These are phyloP conservation scores for Rhinopithecus roxellana DNA, from an alignment of 2,113 vertebrate species.

Conservation along the genomic window DNA sequence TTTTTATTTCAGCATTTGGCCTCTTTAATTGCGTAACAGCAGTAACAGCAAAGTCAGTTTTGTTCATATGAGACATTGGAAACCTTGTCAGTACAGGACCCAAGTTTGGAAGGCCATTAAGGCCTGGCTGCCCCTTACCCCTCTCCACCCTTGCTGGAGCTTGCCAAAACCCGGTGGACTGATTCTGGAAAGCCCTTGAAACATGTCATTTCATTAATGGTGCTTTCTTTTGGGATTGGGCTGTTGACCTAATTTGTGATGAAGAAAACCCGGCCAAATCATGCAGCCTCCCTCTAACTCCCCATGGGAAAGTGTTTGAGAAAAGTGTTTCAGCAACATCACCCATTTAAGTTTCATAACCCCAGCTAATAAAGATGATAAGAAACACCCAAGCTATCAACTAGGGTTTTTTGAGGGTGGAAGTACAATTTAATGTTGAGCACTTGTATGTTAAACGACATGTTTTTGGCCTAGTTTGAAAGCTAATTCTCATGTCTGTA, in stretches of 20 bases:
- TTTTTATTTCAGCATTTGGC: background rate
- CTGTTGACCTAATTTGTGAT: conserved; percentile 69
- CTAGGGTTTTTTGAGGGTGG: conserved; percentile 17
- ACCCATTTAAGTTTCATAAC: conserved; percentile 4
- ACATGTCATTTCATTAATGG: conserved; percentile 21
- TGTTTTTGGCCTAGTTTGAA: conserved; percentile 56
- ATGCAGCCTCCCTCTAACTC: too few relatives aligned
- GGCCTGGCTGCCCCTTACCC: background rate
- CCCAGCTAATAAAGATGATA: conserved; percentile 56
- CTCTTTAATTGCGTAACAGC: background rate
- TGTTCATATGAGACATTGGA: background rate
- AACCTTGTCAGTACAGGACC: background rate
- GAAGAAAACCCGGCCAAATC: conserved; percentile 21
- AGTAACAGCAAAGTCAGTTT: background rate
- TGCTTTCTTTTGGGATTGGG: conserved; percentile 47
- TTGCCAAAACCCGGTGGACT: conserved; percentile 28
- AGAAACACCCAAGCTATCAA: conserved; percentile 53
- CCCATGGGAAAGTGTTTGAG: background rate
- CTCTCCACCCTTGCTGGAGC: background rate
- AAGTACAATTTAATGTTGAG: conserved; percentile 39
- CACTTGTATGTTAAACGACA: conserved; percentile 36
- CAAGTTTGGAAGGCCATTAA: background rate
- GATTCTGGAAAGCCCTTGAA: conserved; percentile 54
- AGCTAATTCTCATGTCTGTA: conserved; percentile 53
- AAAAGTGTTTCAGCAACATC: conserved; percentile 33